Conservation (phyloP, 2,113 vertebrate species). For the Hippocampus guttulatus region DNA sequence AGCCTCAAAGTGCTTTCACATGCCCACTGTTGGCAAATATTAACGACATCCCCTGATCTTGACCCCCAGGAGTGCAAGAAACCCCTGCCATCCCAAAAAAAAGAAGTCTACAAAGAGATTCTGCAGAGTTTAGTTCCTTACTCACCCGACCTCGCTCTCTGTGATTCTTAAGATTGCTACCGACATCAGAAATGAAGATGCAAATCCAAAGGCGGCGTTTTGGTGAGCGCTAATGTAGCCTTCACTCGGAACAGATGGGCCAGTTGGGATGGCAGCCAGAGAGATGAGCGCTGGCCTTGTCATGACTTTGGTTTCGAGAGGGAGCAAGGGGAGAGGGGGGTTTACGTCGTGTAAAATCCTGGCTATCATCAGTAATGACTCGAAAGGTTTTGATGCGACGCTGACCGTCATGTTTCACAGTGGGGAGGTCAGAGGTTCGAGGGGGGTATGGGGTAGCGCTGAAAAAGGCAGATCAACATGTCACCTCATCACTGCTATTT, state of each 20-base stretch:
- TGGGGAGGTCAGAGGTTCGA: slow-evolving; percentile 33
- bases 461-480: slow-evolving; percentile 42
- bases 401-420: slow-evolving; percentile 26
- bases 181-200: slow-evolving; percentile 16
- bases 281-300: slow-evolving; percentile 32
- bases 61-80: too few relatives aligned
- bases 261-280: slow-evolving; percentile 52
- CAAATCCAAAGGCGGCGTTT: slow-evolving; percentile 37
- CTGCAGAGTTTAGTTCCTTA: too few relatives aligned
- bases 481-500: slow-evolving; percentile 52
- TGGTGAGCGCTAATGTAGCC: slow-evolving; percentile 51
- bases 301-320: slow-evolving; percentile 7
- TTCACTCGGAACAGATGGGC: slow-evolving; percentile 65
- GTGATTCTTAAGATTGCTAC: neutral
- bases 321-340: slow-evolving; percentile 26
- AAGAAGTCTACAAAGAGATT: too few relatives aligned
- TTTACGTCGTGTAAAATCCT: slow-evolving; percentile 50
- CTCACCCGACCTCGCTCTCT: too few relatives aligned
- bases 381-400: slow-evolving; percentile 23
- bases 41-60: too few relatives aligned
- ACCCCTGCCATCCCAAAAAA: too few relatives aligned
- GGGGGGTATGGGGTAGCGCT: neutral
- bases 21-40: too few relatives aligned
- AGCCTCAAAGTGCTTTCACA: too few relatives aligned
- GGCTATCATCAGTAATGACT: slow-evolving; percentile 41